phyloP scores from a whole-genome alignment of 2,888 invertebrate species.

The Agrenia bidenticulata region DNA sequence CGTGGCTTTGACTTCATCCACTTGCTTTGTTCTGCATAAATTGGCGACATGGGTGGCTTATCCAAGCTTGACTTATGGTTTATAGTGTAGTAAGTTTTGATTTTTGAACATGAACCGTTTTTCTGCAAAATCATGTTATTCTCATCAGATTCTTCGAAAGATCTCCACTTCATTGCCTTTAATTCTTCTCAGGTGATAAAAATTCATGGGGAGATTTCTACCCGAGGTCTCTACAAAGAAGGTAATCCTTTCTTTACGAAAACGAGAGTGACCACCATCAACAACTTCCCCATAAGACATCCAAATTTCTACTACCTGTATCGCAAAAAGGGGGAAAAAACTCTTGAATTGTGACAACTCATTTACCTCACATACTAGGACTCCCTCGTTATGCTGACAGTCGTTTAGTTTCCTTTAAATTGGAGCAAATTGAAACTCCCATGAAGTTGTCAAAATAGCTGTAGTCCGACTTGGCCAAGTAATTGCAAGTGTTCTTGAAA shows the following conservation, averaged over 20 bases:
- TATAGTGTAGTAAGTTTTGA: not conserved
- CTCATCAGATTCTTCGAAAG: not conserved
- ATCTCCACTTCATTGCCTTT: no score
- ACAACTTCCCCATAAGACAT: not conserved
- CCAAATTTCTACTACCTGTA: not conserved
- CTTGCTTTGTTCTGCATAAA: not conserved
- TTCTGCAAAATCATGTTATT: conserved; percentile 12
- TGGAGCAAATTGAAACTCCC: not conserved
- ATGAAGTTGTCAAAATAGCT: not conserved
- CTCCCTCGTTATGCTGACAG: not conserved
- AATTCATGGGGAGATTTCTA: no score
- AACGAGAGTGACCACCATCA: not conserved
- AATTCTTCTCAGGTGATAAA: no score
- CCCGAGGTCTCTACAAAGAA: no score
- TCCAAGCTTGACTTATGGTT: conserved; percentile 9
- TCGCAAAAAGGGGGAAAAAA: conserved; percentile 2
- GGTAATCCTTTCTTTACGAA: not conserved
- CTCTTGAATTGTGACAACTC: not conserved
- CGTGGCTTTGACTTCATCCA: not conserved
- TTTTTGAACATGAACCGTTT: not conserved
- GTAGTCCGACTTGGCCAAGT: no score
- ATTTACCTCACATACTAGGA: not conserved
- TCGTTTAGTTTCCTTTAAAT: not conserved
- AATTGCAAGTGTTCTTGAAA: no score
- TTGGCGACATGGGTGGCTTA: conserved; percentile 11